phyloP scores from a whole-genome alignment of 2,888 invertebrate genomes.

The Machimus atricapillus region DNA sequence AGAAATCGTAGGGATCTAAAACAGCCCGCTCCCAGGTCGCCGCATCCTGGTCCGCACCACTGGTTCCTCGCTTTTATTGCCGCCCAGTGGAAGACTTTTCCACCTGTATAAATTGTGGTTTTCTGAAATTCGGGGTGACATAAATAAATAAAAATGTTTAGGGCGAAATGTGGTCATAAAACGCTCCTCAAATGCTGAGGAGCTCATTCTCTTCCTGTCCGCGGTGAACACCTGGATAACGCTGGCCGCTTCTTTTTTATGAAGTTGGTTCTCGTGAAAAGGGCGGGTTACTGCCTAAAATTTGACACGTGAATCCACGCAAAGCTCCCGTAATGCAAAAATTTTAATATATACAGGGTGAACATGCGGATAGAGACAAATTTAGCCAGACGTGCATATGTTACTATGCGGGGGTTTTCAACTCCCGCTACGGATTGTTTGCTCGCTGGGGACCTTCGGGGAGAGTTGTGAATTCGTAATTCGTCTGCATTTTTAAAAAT shows the following conservation, averaged over 20 bases:
- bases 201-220: not conserved
- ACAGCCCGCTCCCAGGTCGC: not conserved
- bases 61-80: not conserved
- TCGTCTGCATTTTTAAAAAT: not conserved
- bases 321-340: not conserved
- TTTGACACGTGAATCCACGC: not conserved
- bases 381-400: constrained; percentile 6
- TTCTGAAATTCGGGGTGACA: constrained; percentile 23
- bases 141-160: constrained; percentile 39
- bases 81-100: constrained; percentile 9
- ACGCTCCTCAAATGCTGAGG: not conserved
- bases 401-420: not conserved
- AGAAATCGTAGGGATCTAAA: not conserved
- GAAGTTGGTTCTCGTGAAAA: not conserved
- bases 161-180: constrained; percentile 30
- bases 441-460: not conserved
- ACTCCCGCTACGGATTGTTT: not conserved
- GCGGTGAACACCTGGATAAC: not conserved
- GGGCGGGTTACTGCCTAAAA: constrained; percentile 3
- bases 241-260: not conserved
- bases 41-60: not conserved
- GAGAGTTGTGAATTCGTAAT: not conserved
- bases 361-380: not conserved
- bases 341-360: not conserved
- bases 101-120: constrained; percentile 31